Percentiles rank a stretch among this genome's conserved stretches.
Evolutionary conservation across 1,140 invertebrate genomes (phyloP).

Genomic region (Pseudomyrmex sp.): DNA sequence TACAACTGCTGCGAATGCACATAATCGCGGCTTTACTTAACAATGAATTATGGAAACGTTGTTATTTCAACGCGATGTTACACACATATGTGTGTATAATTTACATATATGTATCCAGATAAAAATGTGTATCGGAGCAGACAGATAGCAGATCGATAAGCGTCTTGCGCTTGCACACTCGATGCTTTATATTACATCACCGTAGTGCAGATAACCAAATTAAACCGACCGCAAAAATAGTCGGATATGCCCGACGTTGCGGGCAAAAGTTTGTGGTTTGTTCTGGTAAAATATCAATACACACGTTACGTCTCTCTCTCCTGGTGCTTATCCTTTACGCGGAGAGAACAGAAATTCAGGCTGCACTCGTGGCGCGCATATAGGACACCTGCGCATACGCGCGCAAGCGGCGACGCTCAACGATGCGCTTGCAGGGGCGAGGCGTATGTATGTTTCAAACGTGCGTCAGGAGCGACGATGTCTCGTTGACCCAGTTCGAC

Average conservation of each 20-base stretch:
- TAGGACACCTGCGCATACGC: constrained; percentile 62
- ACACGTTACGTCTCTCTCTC: background rate
- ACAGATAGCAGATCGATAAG: constrained; percentile 48
- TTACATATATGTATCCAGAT: background rate
- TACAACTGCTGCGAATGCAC: background rate
- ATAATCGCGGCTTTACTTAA: background rate
- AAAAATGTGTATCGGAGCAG: constrained; percentile 12
- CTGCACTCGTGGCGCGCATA: constrained; percentile 43
- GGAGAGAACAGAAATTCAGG: constrained; percentile 48
- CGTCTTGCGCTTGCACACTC: background rate
- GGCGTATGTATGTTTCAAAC: constrained; percentile 53
- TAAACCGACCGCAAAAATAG: constrained; percentile 46
- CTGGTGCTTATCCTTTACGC: too few species aligned
- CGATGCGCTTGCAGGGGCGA: constrained; percentile 45
- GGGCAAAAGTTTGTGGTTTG: constrained; percentile 11
- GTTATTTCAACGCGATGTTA: constrained; percentile 20
- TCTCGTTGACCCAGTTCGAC: constrained; percentile 74
- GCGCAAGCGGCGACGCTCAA: constrained; percentile 6
- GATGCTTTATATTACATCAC: background rate
- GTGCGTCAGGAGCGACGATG: constrained; percentile 68
- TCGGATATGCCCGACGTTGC: constrained; percentile 1
- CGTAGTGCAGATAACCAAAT: constrained; percentile 23
- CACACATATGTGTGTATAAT: background rate
- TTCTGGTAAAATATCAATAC: constrained; percentile 51
- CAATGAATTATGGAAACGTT: constrained; percentile 11